Evolutionary conservation across 2,797 vertebrate species (phyloP), one percentile per base, ranked within the genome.

Genomic region (Bradypodion ventrale): DNA sequence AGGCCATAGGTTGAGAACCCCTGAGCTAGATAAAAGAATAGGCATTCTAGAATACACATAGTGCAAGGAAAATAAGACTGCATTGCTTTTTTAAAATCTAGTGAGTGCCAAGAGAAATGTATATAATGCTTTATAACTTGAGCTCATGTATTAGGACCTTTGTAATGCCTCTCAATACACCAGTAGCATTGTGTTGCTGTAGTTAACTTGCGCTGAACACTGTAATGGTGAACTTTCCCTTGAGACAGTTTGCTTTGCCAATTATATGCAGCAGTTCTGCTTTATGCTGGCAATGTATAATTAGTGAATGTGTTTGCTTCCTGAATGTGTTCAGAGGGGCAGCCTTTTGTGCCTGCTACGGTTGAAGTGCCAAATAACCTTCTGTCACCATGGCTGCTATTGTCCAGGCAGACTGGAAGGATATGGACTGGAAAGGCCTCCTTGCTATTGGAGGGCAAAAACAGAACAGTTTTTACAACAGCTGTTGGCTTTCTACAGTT

Each of bases 311-410:
- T 37, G 27, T 32, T 69, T 68, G 42, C n/a, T 86, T 66, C 52
- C 49, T 59, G 59, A 84, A 63, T 40, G 6, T 19, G n/a, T 8
- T 29, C 52, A 37, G 5, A 37, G 46, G 68, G 78, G 32, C 1
- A 78, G 63, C 1, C 35, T 65, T 84, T 80, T 81, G 56, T 88
- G 49, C 2, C 2, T 83, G 78, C 79, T 49, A 0, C 7, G n/a
- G 23, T 3, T 60, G 37, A 80, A 56, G 49, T 42, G 79, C 75
- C 82, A 78, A 73, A 69, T n/a, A 83, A 42, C 19, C 62, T 75
- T 27, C 85, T 63, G 81, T 92, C 83, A 63, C 87, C 73, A 40
- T 80, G 87, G 83, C 56, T 87, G 75, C 79, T 52, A 35, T 83
- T 84, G 60, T 72, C 52, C 75, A 80, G 84, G 73, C 79, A 85